Conservation (phyloP, 2,797 vertebrate genomes). For the Pyrocephalus nanus region DNA sequence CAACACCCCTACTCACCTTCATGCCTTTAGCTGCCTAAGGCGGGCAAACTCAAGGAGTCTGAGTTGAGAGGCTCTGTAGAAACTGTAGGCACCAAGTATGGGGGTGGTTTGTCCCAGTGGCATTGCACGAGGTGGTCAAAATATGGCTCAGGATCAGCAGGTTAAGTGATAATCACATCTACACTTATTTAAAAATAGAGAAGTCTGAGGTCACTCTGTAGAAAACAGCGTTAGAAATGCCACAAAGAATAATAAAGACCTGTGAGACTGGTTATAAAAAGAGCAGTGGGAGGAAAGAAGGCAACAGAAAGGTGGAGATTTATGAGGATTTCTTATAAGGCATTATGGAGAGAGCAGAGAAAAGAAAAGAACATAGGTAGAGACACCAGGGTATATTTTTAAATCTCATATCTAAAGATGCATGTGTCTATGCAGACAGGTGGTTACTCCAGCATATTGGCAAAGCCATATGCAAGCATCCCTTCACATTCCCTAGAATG, state of each 20-base stretch:
- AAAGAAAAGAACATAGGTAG: background rate
- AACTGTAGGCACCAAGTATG: background rate
- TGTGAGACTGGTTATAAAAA: background rate
- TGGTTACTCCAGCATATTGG: background rate
- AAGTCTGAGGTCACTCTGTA: conserved; percentile 9
- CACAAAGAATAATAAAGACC: conserved; percentile 28
- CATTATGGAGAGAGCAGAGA: background rate
- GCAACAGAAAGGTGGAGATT: conserved; percentile 23
- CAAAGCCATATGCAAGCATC: background rate
- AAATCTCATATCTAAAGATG: background rate
- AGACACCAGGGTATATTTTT: background rate
- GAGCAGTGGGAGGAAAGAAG: background rate
- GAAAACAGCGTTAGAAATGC: background rate
- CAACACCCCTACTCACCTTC: background rate
- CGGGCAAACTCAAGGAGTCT: background rate
- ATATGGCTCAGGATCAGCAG: background rate
- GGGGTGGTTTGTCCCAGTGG: background rate
- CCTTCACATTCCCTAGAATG: background rate
- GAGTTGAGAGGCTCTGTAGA: background rate
- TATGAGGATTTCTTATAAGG: background rate
- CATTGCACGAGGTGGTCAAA: background rate
- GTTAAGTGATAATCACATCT: background rate
- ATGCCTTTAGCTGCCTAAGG: background rate
- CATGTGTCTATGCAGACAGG: background rate
- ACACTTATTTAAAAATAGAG: background rate